These are phyloP conservation scores for Prionchulus punctatus DNA, from an alignment of 2,888 invertebrate genomes.

Conservation along the genomic window DNA sequence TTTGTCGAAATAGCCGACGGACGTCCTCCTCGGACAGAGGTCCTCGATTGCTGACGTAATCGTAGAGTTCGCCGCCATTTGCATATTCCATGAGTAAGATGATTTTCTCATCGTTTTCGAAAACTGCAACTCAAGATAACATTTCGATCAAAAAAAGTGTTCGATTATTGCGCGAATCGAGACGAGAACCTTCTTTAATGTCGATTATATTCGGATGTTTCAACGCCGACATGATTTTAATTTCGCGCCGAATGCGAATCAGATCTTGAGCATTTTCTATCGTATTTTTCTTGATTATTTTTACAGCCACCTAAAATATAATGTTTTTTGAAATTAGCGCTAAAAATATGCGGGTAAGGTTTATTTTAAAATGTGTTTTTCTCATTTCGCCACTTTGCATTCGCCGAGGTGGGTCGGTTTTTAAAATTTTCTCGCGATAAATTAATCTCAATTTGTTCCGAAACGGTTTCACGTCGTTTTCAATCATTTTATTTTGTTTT, in stretches of 20 bases:
- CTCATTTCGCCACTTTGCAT: too few relatives aligned
- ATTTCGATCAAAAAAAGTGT: too few relatives aligned
- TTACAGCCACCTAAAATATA: conserved; percentile 62
- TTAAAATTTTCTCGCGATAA: too few relatives aligned
- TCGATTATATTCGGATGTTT: conserved; percentile 98
- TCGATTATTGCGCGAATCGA: background rate
- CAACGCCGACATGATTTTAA: conserved; percentile 96
- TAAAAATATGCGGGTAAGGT: too few relatives aligned
- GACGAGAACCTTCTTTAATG: conserved; percentile 77
- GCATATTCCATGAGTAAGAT: conserved; percentile 99
- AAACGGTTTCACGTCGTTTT: too few relatives aligned
- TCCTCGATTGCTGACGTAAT: conserved; percentile 69
- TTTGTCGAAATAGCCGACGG: conserved; percentile 81
- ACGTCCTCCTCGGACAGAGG: conserved; percentile 80
- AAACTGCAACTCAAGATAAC: too few relatives aligned
- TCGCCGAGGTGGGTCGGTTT: too few relatives aligned
- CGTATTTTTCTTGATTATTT: conserved; percentile 44
- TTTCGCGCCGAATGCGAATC: conserved; percentile 82
- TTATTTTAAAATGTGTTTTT: too few relatives aligned
- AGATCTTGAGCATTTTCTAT: conserved; percentile 66
- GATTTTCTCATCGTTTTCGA: conserved; percentile 98
- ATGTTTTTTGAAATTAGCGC: too few relatives aligned
- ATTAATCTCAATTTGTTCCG: too few relatives aligned
- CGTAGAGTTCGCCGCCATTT: conserved; percentile 91
- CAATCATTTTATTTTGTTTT: too few relatives aligned